Evolutionary conservation across 2,888 invertebrate species (phyloP).

Genomic region (Exephanes ischioxanthus): DNA sequence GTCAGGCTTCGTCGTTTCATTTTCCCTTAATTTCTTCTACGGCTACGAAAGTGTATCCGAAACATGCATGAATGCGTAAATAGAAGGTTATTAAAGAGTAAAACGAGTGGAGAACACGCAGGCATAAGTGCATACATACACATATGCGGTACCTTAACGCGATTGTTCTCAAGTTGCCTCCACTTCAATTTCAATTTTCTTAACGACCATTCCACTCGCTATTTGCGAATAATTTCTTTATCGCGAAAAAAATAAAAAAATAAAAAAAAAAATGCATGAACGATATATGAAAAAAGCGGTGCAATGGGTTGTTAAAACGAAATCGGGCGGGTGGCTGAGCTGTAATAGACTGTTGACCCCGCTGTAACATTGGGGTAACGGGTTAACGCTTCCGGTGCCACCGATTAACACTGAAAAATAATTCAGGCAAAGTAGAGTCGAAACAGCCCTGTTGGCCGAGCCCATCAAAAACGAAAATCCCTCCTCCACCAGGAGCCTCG

Average conservation of each 20-base stretch:
- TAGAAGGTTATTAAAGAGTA: neutral
- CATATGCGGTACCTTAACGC: neutral
- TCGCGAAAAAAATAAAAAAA: neutral
- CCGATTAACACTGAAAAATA: slow-evolving; percentile 30
- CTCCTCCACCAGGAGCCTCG: neutral
- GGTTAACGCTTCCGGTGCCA: neutral
- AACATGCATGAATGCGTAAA: slow-evolving; percentile 19
- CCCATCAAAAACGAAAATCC: slow-evolving; percentile 28
- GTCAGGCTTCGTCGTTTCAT: neutral
- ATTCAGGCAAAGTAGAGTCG: slow-evolving; percentile 19
- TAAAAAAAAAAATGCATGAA: neutral
- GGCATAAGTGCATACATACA: neutral
- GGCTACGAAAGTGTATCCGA: slow-evolving; percentile 8
- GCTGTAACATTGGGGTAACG: slow-evolving; percentile 18
- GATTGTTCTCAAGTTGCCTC: slow-evolving; percentile 4
- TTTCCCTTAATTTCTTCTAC: neutral
- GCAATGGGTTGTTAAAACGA: slow-evolving; percentile 11
- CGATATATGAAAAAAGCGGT: neutral
- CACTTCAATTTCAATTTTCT: slow-evolving; percentile 4
- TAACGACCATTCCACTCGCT: neutral
- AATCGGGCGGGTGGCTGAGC: neutral
- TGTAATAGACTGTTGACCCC: slow-evolving; percentile 13
- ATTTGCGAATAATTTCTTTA: slow-evolving; percentile 12
- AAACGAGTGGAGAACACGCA: slow-evolving; percentile 10
- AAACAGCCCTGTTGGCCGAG: neutral